Evolutionary conservation across 2,113 vertebrate genomes (phyloP).

Genomic region (Lophotis ruficrista): DNA sequence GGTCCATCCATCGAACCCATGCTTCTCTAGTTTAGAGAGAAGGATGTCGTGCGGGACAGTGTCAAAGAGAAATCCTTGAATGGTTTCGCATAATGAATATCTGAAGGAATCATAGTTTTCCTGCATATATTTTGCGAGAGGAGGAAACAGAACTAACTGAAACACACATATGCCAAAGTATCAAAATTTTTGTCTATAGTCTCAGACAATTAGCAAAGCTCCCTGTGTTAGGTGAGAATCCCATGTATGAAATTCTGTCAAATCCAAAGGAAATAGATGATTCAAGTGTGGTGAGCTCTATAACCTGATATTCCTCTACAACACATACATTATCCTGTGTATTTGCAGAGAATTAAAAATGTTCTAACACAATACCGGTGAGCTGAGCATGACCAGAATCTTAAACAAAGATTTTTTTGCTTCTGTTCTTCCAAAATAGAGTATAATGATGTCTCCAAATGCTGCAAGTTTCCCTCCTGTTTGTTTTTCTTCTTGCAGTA

Average conservation of each 20-base stretch:
- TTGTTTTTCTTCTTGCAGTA: slow-evolving; percentile 24
- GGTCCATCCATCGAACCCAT: too few relatives aligned
- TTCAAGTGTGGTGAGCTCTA: background rate
- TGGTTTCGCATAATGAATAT: background rate
- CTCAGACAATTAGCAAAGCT: background rate
- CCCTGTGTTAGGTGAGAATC: background rate
- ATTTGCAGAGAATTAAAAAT: slow-evolving; percentile 35
- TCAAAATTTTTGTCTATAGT: background rate
- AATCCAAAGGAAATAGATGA: background rate
- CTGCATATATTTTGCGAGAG: background rate
- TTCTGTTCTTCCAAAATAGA: background rate
- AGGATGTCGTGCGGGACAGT: too few relatives aligned
- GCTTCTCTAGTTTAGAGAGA: too few relatives aligned
- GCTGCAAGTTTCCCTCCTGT: background rate
- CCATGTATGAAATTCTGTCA: background rate
- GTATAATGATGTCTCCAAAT: slow-evolving; percentile 26
- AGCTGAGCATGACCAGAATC: slow-evolving; percentile 21
- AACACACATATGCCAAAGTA: background rate
- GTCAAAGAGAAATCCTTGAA: background rate
- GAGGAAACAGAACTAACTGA: background rate
- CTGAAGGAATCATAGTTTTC: background rate
- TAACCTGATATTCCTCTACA: background rate
- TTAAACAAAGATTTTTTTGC: slow-evolving; percentile 36
- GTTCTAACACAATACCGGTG: background rate
- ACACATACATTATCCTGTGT: background rate